These are phyloP conservation scores for Drosophila sordidula DNA, from an alignment of 2,888 invertebrate genomes.

Conservation along the genomic window DNA sequence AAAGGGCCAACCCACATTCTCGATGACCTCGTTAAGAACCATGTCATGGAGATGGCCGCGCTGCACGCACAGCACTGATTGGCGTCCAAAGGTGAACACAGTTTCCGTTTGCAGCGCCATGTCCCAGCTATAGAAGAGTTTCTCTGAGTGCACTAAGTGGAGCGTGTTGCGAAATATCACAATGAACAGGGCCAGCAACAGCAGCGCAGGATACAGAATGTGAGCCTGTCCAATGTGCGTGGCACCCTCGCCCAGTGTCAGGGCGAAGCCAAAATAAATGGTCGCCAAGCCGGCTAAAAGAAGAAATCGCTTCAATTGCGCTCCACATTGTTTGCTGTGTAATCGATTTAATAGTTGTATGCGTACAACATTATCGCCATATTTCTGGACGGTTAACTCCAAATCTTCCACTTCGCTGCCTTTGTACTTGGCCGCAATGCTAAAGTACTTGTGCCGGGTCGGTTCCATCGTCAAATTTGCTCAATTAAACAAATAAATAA, in stretches of 20 bases:
- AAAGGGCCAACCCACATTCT: slow-evolving; percentile 78
- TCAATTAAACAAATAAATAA: slow-evolving; percentile 23
- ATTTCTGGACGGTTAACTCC: slow-evolving; percentile 59
- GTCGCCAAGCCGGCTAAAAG: slow-evolving; percentile 32
- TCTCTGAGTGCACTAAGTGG: slow-evolving; percentile 73
- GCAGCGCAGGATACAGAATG: slow-evolving; percentile 45
- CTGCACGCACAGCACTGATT: slow-evolving; percentile 81
- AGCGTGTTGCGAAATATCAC: slow-evolving; percentile 58
- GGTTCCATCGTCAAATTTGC: slow-evolving; percentile 46
- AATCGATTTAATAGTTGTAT: slow-evolving; percentile 68
- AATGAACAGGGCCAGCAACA: slow-evolving; percentile 35
- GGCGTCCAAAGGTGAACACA: slow-evolving; percentile 76
- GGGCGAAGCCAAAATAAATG: slow-evolving; percentile 39
- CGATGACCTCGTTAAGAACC: slow-evolving; percentile 85
- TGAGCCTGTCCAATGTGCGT: slow-evolving; percentile 28
- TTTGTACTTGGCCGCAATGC: slow-evolving; percentile 58
- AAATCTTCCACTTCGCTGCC: slow-evolving; percentile 62
- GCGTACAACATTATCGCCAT: slow-evolving; percentile 70
- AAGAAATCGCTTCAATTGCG: slow-evolving; percentile 52
- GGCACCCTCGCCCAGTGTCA: slow-evolving; percentile 3
- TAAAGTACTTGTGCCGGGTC: slow-evolving; percentile 56
- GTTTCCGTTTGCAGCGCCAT: slow-evolving; percentile 84
- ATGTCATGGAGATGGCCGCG: slow-evolving; percentile 82
- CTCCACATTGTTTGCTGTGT: slow-evolving; percentile 50
- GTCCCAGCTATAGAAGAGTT: slow-evolving; percentile 74